Base-by-base conservation (phyloP, 2,797 vertebrate species). In the Lutjanus argentimaculatus region DNA sequence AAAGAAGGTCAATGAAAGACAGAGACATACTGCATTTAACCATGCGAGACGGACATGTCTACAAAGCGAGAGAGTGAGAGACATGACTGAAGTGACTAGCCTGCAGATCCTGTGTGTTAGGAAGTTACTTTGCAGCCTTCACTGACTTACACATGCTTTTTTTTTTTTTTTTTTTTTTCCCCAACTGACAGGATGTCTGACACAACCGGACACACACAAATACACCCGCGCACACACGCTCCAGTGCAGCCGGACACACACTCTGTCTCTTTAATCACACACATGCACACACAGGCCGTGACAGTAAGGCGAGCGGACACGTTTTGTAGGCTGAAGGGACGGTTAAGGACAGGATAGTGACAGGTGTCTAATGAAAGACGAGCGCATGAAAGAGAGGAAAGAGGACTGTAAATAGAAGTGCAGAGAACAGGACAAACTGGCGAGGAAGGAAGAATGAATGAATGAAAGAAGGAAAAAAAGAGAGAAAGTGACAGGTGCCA, bases 401-500 rank as follows among this genome's bases (percentile, higher is more conserved):
- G 52, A 56, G 17, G 36, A 66, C 30, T 76, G 71, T 82, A 72
- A 77, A 75, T 67, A 77, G 61, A 42, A 53, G n/a, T 10, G 15
- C 59, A 73, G 30, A 67, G 42, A 70, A 52, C 7, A 14, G 43
- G 46, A 62, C 17, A 15, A 36, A n/a, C 13, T 9, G 8, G 57
- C 75, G 40, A 36, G 43, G 48, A 46, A 30, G 45, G 68, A 19
- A 53, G 72, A 65, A 77, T 77, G 79, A 79, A 80, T 59, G 79
- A 74, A 61, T 46, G 59, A 59, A 55, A 65, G 45, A 65, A 25
- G 48, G 14, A n/a, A n/a, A 70, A 36, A 71, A 15, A 62, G 45
- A 72, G 77, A 78, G 43, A 80, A 83, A 84, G 43, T 87, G 91
- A 87, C 88, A 92, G 88, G 79, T 91, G 91, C 65, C 87, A 90